Conservation (phyloP, 2,888 invertebrate species). For the Anthophora plumipes region DNA sequence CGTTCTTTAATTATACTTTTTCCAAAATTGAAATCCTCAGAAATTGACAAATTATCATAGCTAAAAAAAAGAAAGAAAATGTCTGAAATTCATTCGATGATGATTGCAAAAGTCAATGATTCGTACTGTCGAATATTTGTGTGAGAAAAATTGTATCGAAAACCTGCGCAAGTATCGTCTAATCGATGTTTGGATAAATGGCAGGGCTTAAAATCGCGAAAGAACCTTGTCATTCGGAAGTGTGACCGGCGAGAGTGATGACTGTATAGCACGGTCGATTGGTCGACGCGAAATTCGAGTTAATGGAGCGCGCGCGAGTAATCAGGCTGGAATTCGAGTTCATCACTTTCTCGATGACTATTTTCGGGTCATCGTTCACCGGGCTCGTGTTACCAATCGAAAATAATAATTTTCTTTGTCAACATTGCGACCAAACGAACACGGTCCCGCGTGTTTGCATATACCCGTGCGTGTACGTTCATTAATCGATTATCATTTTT, state of each 20-base stretch:
- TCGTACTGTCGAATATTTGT: slow-evolving; percentile 26
- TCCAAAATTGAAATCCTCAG: too few relatives aligned
- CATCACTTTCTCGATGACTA: slow-evolving; percentile 75
- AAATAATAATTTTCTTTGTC: slow-evolving; percentile 72
- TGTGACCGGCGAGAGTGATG: slow-evolving; percentile 60
- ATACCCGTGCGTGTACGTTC: slow-evolving; percentile 10
- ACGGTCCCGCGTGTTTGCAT: slow-evolving; percentile 10
- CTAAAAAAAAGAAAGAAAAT: background rate
- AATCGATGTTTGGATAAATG: slow-evolving; percentile 30
- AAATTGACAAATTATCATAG: too few relatives aligned
- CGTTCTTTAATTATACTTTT: too few relatives aligned
- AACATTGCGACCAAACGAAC: slow-evolving; percentile 31
- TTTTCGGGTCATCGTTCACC: slow-evolving; percentile 71
- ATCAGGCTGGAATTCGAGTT: slow-evolving; percentile 75
- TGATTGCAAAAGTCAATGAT: slow-evolving; percentile 43
- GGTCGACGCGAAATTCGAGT: slow-evolving; percentile 73
- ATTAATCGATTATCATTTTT: slow-evolving; percentile 58
- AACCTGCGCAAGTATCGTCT: slow-evolving; percentile 23
- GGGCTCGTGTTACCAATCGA: slow-evolving; percentile 68
- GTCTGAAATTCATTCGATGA: slow-evolving; percentile 18
- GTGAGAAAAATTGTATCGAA: slow-evolving; percentile 2
- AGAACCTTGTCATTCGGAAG: slow-evolving; percentile 61
- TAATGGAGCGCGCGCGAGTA: slow-evolving; percentile 73
- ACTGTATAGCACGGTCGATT: slow-evolving; percentile 70
- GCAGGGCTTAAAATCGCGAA: slow-evolving; percentile 40